Evolutionary conservation across 2,888 invertebrate species (phyloP).

Genomic region (Drosophila peninsularis): DNA sequence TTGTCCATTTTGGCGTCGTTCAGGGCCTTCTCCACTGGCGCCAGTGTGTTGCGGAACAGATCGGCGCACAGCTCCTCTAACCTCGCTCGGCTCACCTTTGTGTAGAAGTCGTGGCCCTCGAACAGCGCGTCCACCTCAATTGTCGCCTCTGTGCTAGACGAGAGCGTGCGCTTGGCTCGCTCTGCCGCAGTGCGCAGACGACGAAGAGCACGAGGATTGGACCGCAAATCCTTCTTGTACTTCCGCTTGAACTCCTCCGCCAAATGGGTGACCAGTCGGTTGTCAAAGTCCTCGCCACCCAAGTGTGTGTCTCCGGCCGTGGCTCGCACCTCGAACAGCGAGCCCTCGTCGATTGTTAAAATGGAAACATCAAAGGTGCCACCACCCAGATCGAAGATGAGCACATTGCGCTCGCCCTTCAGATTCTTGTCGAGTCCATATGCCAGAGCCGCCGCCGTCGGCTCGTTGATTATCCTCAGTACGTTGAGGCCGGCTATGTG

Average conservation of each 20-base stretch:
- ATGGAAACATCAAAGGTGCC: conserved; percentile 37
- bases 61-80: conserved; percentile 24
- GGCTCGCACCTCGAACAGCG: conserved; percentile 21
- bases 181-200: conserved; percentile 29
- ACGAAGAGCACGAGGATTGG: conserved; percentile 19
- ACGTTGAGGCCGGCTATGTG: conserved; percentile 33
- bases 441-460: conserved; percentile 32
- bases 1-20: conserved; percentile 41
- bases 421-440: conserved; percentile 36
- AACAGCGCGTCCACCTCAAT: conserved; percentile 37
- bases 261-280: conserved; percentile 33
- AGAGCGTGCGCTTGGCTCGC: conserved; percentile 35
- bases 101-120: conserved; percentile 33
- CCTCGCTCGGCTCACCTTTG: conserved; percentile 20
- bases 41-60: conserved; percentile 34
- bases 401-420: conserved; percentile 34
- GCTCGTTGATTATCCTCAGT: conserved; percentile 34
- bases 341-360: conserved; percentile 29
- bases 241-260: conserved; percentile 40
- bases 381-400: conserved; percentile 23
- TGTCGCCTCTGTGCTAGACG: conserved; percentile 33
- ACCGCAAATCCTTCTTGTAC: conserved; percentile 21
- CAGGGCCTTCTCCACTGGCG: conserved; percentile 37
- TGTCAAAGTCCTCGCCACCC: conserved; percentile 30
- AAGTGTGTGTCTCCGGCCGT: conserved; percentile 29